Base-by-base conservation (phyloP, 1,140 invertebrate species). In the Myzus persicae region DNA sequence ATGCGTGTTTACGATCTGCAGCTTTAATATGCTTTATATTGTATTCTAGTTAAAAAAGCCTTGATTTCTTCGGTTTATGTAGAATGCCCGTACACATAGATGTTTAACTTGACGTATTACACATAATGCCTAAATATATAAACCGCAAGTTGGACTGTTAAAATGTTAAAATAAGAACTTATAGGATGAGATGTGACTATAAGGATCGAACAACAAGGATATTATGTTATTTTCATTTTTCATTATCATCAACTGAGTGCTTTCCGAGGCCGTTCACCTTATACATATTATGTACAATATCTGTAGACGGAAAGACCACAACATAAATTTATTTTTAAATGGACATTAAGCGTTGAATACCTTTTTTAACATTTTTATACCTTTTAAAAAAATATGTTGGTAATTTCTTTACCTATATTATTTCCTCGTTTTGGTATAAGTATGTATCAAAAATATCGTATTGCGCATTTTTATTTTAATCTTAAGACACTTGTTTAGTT, bases 121-220 rank as follows among this genome's bases (percentile, higher is more conserved):
- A 14, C 59, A 67, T 67, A n/a, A 67, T 67, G n/a, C 31, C 59
- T 67, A 67, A 67, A 67, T 67, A 31, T n/a, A 67, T n/a, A 67
- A 67, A n/a, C 59, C n/a, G 4, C 31, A 67, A n/a, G n/a, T n/a
- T 67, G 9, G 14, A 67, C 31, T 67, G n/a, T n/a, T n/a, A n/a
- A 67, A 67, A 4, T 84, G 38, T 42, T 84, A 26, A 84, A 84
- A 84, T 42, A 84, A 11, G 36, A 42, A 0, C 24, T 38, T 40
- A 84, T 42, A 84, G 11, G 40, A 84, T 84, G 38, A 26, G 38
- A 82, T 20, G 9, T 24, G 59, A 67, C 31, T n/a, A 85, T 85
- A 85, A 85, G 40, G 24, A 84, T 84, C 38, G 24, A 40, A 88
- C n/a, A 48, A 59, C 51, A 59, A 90, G 88, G 88, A 90, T 90